Evolutionary conservation across 2,113 vertebrate genomes (phyloP).

Genomic region (Pimephales promelas): DNA sequence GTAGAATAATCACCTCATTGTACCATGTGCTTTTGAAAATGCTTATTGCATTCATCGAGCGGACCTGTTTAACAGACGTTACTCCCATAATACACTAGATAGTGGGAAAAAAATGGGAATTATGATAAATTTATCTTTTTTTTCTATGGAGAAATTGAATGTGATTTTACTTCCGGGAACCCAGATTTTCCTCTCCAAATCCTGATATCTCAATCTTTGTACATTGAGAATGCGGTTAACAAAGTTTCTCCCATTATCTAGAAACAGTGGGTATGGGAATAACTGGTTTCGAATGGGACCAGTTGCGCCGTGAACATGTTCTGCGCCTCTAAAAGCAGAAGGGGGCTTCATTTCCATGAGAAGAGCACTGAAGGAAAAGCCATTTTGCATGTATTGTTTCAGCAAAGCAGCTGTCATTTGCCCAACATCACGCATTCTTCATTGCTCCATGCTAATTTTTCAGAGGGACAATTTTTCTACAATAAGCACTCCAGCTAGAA

Average conservation of each 20-base stretch:
- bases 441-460: constrained; percentile 97
- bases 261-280: constrained; percentile 30
- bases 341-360: constrained; percentile 82
- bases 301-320: constrained; percentile 30
- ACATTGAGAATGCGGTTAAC: background rate
- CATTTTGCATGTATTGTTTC: constrained; percentile 87
- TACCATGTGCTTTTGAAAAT: no score
- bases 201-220: constrained; percentile 6
- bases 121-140: no score
- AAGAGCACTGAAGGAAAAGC: constrained; percentile 82
- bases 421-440: constrained; percentile 89
- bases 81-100: no score
- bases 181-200: background rate
- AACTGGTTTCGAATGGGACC: constrained; percentile 29
- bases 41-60: no score
- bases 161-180: background rate
- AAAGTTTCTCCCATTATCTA: background rate
- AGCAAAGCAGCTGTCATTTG: constrained; percentile 96
- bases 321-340: constrained; percentile 54
- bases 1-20: no score
- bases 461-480: constrained; percentile 87
- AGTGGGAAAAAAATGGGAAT: no score
- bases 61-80: no score
- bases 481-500: constrained; percentile 88
- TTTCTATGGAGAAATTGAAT: background rate